phyloP scores from a whole-genome alignment of 2,888 invertebrate genomes.

The Himalopsyche kuldschensis region DNA sequence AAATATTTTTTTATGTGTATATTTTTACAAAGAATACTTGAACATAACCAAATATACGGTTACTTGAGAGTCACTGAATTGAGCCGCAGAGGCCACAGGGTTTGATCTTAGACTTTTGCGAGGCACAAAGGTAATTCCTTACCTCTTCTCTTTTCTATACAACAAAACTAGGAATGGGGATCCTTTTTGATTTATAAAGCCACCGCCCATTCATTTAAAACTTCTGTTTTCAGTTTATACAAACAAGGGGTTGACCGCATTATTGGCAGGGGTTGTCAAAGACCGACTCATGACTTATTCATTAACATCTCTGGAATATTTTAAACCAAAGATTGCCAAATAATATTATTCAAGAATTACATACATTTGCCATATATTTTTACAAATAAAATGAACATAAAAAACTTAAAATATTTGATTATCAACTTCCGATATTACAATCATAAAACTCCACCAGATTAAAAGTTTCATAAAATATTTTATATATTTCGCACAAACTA shows the following conservation, averaged over 20 bases:
- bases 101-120: neutral
- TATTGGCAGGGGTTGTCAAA: neutral
- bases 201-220: neutral
- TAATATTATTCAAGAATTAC: no score
- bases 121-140: neutral
- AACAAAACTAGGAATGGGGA: neutral
- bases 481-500: no score
- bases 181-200: neutral
- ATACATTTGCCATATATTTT: no score
- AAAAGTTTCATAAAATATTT: no score
- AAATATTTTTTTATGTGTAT: no score
- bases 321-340: no score
- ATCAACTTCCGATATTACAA: no score
- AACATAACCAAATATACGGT: neutral
- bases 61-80: neutral
- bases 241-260: conserved; percentile 1
- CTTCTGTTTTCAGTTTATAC: neutral
- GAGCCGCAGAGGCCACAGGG: neutral
- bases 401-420: no score
- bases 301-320: neutral
- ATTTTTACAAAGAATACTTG: no score
- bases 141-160: neutral
- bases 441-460: no score
- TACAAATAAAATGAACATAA: no score
- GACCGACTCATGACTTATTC: neutral